Conservation (phyloP, 2,797 vertebrate species). For the Enteromius anoplus region DNA sequence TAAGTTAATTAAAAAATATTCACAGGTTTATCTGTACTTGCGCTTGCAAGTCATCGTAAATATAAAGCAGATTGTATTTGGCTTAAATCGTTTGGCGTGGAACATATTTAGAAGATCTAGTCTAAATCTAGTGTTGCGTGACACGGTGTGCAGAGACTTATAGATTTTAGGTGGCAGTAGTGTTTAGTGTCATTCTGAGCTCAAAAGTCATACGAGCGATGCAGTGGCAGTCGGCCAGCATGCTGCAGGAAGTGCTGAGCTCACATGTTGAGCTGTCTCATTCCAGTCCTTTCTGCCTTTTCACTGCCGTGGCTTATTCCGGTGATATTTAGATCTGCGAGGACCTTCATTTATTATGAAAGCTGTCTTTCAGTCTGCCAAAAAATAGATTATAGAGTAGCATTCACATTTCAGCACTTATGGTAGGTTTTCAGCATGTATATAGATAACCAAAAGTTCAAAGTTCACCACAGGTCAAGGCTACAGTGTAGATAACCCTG, state of each 20-base stretch:
- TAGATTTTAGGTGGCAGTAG: not conserved
- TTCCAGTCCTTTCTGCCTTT: conserved; percentile 71
- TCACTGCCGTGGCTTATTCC: conserved; percentile 43
- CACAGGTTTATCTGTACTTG: not conserved
- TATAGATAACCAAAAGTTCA: not conserved
- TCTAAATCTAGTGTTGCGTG: not conserved
- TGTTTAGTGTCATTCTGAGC: conserved; percentile 30
- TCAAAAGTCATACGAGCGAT: conserved; percentile 31
- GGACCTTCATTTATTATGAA: conserved; percentile 57
- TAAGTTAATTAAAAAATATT: not conserved
- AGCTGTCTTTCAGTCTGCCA: not conserved
- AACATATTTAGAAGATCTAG: not conserved
- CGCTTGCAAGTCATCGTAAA: not conserved
- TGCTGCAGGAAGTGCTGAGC: conserved; percentile 62
- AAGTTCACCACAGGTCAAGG: conserved; percentile 9
- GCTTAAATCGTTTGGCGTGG: too few relatives aligned
- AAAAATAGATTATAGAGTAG: not conserved
- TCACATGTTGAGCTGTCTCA: conserved; percentile 59
- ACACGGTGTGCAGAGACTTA: not conserved
- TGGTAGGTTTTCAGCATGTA: not conserved
- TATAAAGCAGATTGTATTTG: not conserved
- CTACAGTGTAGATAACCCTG: not conserved
- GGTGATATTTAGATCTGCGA: conserved; percentile 37
- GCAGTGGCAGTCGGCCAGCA: conserved; percentile 33
- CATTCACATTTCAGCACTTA: not conserved